Evolutionary conservation across 2,113 vertebrate species (phyloP), one percentile per base, ranked within the genome.

Genomic region (Beaufortia kweichowensis): DNA sequence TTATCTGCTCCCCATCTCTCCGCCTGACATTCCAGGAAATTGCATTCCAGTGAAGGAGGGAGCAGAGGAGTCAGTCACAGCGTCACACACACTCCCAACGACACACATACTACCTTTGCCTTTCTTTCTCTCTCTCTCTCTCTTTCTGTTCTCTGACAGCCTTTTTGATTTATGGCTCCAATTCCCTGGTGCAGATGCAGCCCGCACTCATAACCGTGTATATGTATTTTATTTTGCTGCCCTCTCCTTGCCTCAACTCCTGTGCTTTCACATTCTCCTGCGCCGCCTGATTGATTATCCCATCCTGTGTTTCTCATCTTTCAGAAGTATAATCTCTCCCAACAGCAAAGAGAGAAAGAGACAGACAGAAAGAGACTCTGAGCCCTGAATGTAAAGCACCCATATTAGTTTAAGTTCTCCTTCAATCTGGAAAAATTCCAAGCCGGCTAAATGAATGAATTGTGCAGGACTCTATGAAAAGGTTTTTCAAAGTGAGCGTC

Each of bases 121-220:
- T 78, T 60, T 81, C 84, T 82, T 63, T 35, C 82, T 24, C 19
- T 2, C 65, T 48, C 26, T 74, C 19, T 3, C 50, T 4, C 41
- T 62, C 43, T 24, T 73, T 73, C 35, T 28, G 9, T 69, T 60
- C 82, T 84, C 82, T 92, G 91, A 92, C 92, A 92, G 88, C 68
- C 85, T 76, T 74, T 87, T 89, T 93, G 91, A 92, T 93, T 93
- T 92, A 93, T 92, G 89, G 87, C 88, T 91, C 88, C 90, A 90
- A 90, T 91, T 92, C 91, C 89, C 87, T 76, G 83, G 85, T 31
- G 87, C 87, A 90, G 89, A 90, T 84, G 86, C 83, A 84, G 85
- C 84, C 84, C 83, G 83, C 86, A 87, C 88, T 91, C 84, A 86
- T 84, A 86, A 89, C 87, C 86, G 85, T 88, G 88, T 91, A 85